Evolutionary conservation across 1,140 invertebrate genomes (phyloP), one percentile per base, ranked within the genome.

Genomic region (Leguminivora glycinivorella): DNA sequence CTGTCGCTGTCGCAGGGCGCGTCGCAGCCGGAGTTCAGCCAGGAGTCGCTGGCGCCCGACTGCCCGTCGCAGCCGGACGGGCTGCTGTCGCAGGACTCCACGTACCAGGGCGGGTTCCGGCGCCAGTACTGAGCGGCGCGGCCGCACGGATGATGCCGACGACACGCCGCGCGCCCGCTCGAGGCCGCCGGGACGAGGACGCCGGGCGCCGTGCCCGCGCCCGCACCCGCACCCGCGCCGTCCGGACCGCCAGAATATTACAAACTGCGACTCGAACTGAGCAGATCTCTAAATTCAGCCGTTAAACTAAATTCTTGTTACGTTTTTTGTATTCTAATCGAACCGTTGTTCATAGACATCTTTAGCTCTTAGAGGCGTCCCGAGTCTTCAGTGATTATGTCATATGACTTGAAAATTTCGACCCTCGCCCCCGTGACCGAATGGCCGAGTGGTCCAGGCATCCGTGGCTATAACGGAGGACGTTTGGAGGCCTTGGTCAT

Each of bases 1-100:
- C 92, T 82, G 92, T 94, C 86, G 60, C 92, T 96, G 76, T 96
- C 96, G 0, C 96, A 97, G 79, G 95, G 95, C 14, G 83, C 96
- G n/a, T 95, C 95, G 24, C 96, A 97, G 84, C 94, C 95, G 0
- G 96, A 97, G 82, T 92, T 97, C 31, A 96, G 96, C 56, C 96
- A 98, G 93, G 98, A 99, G 89, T 96, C 95, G 26, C 96, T 96
- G 80, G 94, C 96, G 72, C 96, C 96, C 74, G 97, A 98, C 75
- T 97, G 97, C 87, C 97, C 97, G 80, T 98, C 97, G 29, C 98
- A 98, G 90, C 97, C 97, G 93, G 98, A 99, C 84, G 97, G 97
- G 56, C 93, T 99, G 72, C 92, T 99, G 75, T 99, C 98, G 4
- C 98, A 99, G 92, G 98, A 99, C 92, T 98, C 97, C 7, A 97